phyloP scores from a whole-genome alignment of 2,797 vertebrate genomes.

The Phylloscopus collybita region DNA sequence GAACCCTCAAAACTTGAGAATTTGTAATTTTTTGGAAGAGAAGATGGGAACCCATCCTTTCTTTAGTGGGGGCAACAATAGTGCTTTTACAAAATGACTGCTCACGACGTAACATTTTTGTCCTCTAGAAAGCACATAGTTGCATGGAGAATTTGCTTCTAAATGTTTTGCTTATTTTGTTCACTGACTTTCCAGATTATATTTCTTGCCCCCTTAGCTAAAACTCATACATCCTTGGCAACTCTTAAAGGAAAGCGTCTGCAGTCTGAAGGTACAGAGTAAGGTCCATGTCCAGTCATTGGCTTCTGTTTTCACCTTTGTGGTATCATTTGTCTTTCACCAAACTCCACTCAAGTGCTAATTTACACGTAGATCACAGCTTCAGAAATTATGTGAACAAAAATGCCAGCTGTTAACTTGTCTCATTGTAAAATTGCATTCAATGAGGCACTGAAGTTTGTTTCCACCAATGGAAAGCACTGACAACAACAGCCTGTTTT shows the following conservation, averaged over 20 bases:
- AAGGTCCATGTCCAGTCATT: background rate
- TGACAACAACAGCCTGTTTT: conserved; percentile 22
- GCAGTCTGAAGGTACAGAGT: background rate
- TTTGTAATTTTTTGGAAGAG: background rate
- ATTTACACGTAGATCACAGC: background rate
- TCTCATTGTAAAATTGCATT: background rate
- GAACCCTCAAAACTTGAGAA: background rate
- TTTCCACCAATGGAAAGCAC: conserved; percentile 22
- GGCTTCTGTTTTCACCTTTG: background rate
- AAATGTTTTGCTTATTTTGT: background rate
- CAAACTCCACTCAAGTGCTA: background rate
- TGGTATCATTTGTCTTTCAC: background rate
- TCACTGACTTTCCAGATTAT: background rate
- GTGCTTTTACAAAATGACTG: background rate
- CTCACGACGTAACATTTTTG: background rate
- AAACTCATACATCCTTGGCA: background rate
- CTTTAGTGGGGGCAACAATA: background rate
- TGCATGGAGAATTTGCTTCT: background rate
- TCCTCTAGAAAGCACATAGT: background rate
- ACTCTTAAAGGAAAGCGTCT: background rate
- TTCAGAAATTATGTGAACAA: background rate
- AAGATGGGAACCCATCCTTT: background rate
- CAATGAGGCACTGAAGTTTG: background rate
- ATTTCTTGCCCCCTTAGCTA: background rate
- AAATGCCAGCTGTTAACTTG: conserved; percentile 8